phyloP scores from a whole-genome alignment of 1,140 invertebrate species.

The Teleopsis dalmanni region DNA sequence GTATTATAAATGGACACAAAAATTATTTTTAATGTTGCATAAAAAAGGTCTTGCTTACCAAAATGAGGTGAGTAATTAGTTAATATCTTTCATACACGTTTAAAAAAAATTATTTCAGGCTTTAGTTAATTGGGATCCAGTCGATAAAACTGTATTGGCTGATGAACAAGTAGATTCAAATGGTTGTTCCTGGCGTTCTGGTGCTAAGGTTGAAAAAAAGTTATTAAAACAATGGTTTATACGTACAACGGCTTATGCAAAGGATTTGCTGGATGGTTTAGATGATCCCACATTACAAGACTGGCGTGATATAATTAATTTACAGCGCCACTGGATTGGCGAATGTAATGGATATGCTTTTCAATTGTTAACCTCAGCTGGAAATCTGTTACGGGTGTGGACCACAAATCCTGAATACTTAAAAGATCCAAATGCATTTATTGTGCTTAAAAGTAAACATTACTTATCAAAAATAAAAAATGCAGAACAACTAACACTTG shows the following conservation, averaged over 20 bases:
- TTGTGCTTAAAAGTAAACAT: slow-evolving; percentile 51
- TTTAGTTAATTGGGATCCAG: slow-evolving; percentile 97
- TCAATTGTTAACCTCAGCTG: slow-evolving; percentile 46
- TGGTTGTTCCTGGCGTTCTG: slow-evolving; percentile 93
- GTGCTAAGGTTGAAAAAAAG: slow-evolving; percentile 87
- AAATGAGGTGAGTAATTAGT: slow-evolving; percentile 56
- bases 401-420: slow-evolving; percentile 69
- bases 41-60: slow-evolving; percentile 80
- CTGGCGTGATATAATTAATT: slow-evolving; percentile 78
- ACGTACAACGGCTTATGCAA: slow-evolving; percentile 80
- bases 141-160: slow-evolving; percentile 95
- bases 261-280: slow-evolving; percentile 70
- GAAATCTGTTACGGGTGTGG: slow-evolving; percentile 60
- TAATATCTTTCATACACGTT: background rate
- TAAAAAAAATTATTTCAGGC: slow-evolving; percentile 48
- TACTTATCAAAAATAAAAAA: slow-evolving; percentile 44
- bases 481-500: slow-evolving; percentile 47
- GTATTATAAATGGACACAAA: slow-evolving; percentile 94
- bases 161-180: slow-evolving; percentile 95
- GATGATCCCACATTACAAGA: slow-evolving; percentile 59
- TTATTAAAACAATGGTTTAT: slow-evolving; percentile 93
- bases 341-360: slow-evolving; percentile 83
- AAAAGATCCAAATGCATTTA: slow-evolving; percentile 55
- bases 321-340: slow-evolving; percentile 95
- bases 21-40: slow-evolving; percentile 85